Percentiles rank a stretch among this genome's conserved stretches.
phyloP scores from a whole-genome alignment of 2,888 invertebrate species.

The Muschampia plurimacula region DNA sequence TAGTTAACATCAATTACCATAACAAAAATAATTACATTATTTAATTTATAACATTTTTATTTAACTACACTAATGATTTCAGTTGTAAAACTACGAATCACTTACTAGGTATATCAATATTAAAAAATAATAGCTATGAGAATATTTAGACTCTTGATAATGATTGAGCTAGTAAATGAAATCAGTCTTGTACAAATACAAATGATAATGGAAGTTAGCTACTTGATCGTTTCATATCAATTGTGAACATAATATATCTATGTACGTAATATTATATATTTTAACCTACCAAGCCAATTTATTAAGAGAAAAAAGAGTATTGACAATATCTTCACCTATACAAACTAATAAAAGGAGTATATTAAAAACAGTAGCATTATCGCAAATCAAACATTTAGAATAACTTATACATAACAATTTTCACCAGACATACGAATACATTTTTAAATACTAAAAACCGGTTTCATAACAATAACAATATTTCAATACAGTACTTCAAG shows the following conservation, averaged over 20 bases:
- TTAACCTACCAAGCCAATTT: no score
- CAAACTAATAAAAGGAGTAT: neutral
- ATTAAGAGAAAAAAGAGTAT: neutral
- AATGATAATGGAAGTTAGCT: slow-evolving; percentile 11
- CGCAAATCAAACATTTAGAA: no score
- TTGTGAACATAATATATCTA: neutral
- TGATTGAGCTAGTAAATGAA: slow-evolving; percentile 62
- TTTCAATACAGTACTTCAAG: no score
- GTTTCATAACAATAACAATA: no score
- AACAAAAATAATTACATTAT: slow-evolving; percentile 42
- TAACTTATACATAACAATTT: no score
- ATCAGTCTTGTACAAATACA: slow-evolving; percentile 60
- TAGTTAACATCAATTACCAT: slow-evolving; percentile 41
- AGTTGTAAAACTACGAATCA: slow-evolving; percentile 37
- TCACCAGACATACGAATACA: no score
- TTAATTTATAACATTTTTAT: slow-evolving; percentile 33
- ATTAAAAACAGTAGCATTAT: no score
- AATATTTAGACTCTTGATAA: slow-evolving; percentile 49
- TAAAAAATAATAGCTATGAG: slow-evolving; percentile 53
- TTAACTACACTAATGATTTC: slow-evolving; percentile 38
- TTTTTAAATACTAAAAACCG: no score
- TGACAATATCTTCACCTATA: no score
- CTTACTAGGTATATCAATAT: slow-evolving; percentile 46
- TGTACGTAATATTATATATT: neutral
- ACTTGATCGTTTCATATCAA: neutral